Conservation (phyloP, 2,888 invertebrate species). For the Ennomos quercinarius region DNA sequence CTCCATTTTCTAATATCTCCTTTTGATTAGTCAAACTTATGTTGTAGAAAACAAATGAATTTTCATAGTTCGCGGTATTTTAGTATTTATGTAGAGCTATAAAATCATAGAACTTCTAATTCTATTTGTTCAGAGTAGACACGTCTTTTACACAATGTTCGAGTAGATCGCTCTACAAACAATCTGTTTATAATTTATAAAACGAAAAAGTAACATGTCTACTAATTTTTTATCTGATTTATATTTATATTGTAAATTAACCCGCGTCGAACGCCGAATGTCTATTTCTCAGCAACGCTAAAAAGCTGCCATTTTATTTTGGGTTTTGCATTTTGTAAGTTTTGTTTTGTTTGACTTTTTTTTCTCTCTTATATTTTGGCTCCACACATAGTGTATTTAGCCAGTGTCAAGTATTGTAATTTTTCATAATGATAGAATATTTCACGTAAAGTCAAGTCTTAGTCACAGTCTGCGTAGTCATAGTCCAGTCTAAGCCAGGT, state of each 20-base stretch:
- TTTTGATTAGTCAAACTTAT: conserved; percentile 16
- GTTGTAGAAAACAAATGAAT: conserved; percentile 34
- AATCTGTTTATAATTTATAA: neutral
- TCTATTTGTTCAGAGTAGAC: neutral
- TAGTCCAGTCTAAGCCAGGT: too few relatives aligned
- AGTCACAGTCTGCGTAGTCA: too few relatives aligned
- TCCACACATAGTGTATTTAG: too few relatives aligned
- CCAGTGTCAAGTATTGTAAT: too few relatives aligned
- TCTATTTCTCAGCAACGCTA: conserved; percentile 70
- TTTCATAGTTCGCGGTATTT: conserved; percentile 63
- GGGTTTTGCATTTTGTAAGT: conserved; percentile 37
- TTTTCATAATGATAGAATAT: too few relatives aligned
- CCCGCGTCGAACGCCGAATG: conserved; percentile 51
- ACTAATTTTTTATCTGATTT: neutral
- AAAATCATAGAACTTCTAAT: conserved; percentile 74
- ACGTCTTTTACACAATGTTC: conserved; percentile 2
- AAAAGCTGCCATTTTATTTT: conserved; percentile 51
- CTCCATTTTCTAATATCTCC: conserved; percentile 50
- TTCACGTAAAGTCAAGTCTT: too few relatives aligned
- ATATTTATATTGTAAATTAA: neutral
- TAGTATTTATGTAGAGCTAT: conserved; percentile 57
- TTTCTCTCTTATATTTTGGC: too few relatives aligned
- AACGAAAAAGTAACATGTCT: neutral
- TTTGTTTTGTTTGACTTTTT: neutral
- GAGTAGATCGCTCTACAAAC: too few relatives aligned